phyloP scores from a whole-genome alignment of 2,113 vertebrate species.

The Orthochromis indermauri region DNA sequence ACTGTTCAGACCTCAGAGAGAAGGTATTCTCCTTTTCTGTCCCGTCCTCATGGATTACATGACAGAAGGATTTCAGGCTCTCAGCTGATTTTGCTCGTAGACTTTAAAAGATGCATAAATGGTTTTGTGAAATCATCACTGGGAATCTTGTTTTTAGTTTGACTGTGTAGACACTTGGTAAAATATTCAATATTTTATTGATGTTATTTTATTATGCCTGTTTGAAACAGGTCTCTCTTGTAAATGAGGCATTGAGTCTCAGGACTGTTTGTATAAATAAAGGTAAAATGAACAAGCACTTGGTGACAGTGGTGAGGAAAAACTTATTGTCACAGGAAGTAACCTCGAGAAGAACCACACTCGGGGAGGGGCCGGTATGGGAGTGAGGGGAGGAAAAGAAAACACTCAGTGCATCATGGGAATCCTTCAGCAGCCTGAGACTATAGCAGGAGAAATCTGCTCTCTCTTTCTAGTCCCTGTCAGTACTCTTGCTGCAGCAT shows the following conservation, averaged over 20 bases:
- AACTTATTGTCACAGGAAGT: background rate
- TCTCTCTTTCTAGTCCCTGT: background rate
- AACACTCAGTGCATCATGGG: background rate
- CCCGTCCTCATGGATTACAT: background rate
- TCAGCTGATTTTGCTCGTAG: background rate
- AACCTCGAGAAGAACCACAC: background rate
- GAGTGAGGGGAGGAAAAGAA: background rate
- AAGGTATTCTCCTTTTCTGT: rapidly evolving
- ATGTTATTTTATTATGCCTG: background rate
- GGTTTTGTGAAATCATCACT: background rate
- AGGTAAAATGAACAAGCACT: background rate
- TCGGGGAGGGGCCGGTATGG: rapidly evolving
- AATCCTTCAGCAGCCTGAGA: background rate
- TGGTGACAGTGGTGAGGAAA: background rate
- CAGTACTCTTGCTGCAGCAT: background rate
- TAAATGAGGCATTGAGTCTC: background rate
- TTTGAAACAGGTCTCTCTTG: background rate
- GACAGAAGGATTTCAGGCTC: background rate
- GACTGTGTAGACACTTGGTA: background rate
- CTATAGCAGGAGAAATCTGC: background rate
- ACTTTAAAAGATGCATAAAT: background rate
- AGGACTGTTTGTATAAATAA: background rate
- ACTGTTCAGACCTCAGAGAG: background rate
- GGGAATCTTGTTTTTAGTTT: background rate
- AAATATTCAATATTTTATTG: background rate